Percentiles rank a stretch among this genome's conserved stretches.
Evolutionary conservation across 23 tunicate species (phyloP).

Genomic region (Styela plicata): DNA sequence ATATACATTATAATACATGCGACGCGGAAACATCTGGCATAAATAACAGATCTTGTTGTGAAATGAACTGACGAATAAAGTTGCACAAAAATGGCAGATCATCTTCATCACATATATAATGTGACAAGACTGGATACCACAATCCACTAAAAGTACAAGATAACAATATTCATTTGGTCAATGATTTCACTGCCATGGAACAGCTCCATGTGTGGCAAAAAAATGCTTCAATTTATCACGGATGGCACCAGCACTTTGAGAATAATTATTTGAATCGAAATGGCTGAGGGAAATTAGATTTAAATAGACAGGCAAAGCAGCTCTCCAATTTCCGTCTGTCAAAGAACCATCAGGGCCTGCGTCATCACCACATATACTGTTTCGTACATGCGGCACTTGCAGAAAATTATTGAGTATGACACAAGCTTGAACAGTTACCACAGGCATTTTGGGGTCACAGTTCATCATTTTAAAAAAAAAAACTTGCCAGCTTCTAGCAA

Average conservation of each 20-base stretch:
- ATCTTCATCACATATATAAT: no score
- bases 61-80: no score
- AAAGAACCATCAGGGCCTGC: slow-evolving; percentile 17
- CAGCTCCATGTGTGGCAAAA: slow-evolving; percentile 36
- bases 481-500: slow-evolving; percentile 42
- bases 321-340: slow-evolving; percentile 33
- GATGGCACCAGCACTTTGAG: slow-evolving; percentile 17
- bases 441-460: slow-evolving; percentile 26
- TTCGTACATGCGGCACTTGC: background rate
- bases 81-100: no score
- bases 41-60: no score
- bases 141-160: no score
- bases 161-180: background rate
- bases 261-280: slow-evolving; percentile 40
- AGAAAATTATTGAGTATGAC: slow-evolving; percentile 45
- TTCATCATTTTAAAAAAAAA: slow-evolving; percentile 22
- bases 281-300: background rate
- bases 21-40: no score
- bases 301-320: slow-evolving; percentile 13
- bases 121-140: no score
- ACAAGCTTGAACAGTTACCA: slow-evolving; percentile 34
- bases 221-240: slow-evolving; percentile 15
- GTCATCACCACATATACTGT: slow-evolving; percentile 5
- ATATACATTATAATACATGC: no score
- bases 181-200: slow-evolving; percentile 43